Percentiles rank a stretch among this genome's conserved stretches.
Evolutionary conservation across 2,113 vertebrate genomes (phyloP).

Genomic region (human): DNA sequence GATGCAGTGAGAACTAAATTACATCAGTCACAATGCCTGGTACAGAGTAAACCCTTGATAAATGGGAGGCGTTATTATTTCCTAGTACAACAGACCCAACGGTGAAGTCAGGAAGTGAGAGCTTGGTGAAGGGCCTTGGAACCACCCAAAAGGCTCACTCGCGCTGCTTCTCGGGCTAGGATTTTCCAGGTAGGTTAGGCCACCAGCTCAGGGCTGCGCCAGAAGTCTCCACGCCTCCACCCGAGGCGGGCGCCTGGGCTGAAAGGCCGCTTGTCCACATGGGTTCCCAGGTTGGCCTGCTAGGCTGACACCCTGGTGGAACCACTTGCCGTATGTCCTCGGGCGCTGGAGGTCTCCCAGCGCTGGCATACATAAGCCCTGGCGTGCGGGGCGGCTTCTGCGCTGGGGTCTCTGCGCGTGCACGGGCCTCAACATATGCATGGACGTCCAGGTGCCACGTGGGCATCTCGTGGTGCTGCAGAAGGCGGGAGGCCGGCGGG

Average conservation of each 20-base stretch:
- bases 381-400: neutral
- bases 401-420: neutral
- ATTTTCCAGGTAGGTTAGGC: neutral
- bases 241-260: accelerated
- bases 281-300: neutral
- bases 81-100: neutral
- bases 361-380: neutral
- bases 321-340: neutral
- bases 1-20: neutral
- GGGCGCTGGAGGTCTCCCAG: no score
- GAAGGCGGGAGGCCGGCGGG: no score
- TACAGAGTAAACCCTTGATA: neutral
- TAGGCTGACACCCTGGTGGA: neutral
- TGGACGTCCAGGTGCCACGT: no score
- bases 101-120: neutral
- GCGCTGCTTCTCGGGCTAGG: neutral
- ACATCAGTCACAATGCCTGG: neutral
- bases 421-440: neutral
- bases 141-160: neutral
- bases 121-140: neutral
- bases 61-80: neutral
- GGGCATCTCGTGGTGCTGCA: accelerated
- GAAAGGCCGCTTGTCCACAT: neutral
- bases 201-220: neutral
- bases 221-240: neutral